Percentiles rank a stretch among this genome's conserved stretches.
These are phyloP conservation scores for Gobio occitaniae DNA, from an alignment of 2,797 vertebrate genomes.

Conservation along the genomic window DNA sequence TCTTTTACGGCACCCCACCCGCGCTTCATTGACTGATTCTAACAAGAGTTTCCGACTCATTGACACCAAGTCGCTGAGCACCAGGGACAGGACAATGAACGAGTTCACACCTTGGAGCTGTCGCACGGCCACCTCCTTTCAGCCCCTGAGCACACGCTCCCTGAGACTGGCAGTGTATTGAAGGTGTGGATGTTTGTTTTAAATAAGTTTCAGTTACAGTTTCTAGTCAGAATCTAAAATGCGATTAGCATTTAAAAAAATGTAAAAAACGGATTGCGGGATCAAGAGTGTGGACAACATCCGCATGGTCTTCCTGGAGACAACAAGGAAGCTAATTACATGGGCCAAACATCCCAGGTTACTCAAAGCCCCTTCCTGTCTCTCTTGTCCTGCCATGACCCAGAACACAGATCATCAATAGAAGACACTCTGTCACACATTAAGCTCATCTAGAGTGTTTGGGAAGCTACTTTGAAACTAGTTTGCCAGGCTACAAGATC, in stretches of 20 bases:
- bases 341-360: constrained; percentile 39
- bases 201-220: constrained; percentile 18
- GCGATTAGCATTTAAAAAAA: not conserved
- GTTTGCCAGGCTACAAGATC: not conserved
- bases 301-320: constrained; percentile 42
- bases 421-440: not conserved
- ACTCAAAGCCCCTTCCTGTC: constrained; percentile 16
- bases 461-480: not conserved
- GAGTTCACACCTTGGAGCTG: constrained; percentile 56
- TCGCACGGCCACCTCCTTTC: not conserved
- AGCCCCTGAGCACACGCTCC: constrained; percentile 26
- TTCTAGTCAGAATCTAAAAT: not conserved
- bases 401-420: not conserved
- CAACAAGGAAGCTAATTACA: constrained; percentile 35
- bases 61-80: constrained; percentile 74
- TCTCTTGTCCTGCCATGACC: constrained; percentile 51
- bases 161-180: constrained; percentile 27
- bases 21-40: constrained; percentile 48
- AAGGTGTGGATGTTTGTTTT: constrained; percentile 55
- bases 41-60: constrained; percentile 64
- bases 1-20: constrained; percentile 52
- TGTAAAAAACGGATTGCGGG: not conserved
- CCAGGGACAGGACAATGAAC: constrained; percentile 58
- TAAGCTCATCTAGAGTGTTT: not conserved
- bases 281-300: constrained; percentile 30